Evolutionary conservation across 2,113 vertebrate genomes (phyloP), one percentile per base, ranked within the genome.

Genomic region (Dendrocopos noguchii): DNA sequence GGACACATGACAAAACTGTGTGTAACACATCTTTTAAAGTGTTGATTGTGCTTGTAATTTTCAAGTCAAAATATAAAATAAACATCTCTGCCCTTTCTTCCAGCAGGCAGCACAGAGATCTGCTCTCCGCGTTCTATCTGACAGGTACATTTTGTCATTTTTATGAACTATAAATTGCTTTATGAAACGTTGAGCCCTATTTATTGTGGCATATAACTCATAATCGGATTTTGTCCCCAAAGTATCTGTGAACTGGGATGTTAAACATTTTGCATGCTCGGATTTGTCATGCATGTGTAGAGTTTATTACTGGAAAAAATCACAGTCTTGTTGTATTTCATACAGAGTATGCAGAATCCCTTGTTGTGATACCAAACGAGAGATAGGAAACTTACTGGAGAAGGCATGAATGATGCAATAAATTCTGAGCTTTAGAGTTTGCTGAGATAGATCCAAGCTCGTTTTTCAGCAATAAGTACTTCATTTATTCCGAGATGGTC

Each of bases 81-180:
- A 98, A 98, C 97, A 97, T 98, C 92, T 98, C 98, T 98, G 96
- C 94, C 97, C 97, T 98, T 97, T 97, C 97, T 98, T 98, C 97
- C 97, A 98, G 97, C 98, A 98, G 97, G 97, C 97, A 97, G 94
- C 98, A 96, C 97, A 98, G 98, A 98, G 97, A 97, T 98, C 98
- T 87, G 95, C 97, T 97, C 97, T 98, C 97, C 97, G 94, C 82
- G 77, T 97, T 97, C 96, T 98, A 47, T 97, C 97, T 97, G 98
- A 98, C 98, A 98, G 98, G 98, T 98, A 98, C 95, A 96, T 98
- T 98, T 98, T 98, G 96, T 98, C 97, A 98, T 98, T 98, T 98
- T 98, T 98, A 98, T 98, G 97, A 98, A 98, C 97, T 97, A 98
- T 98, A 98, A 98, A 98, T 98, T 98, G 97, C 96, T 98, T 97